Evolutionary conservation across 92 coral and sea anemone genomes (phyloP).

Genomic region (Anthopleura xanthogrammica): DNA sequence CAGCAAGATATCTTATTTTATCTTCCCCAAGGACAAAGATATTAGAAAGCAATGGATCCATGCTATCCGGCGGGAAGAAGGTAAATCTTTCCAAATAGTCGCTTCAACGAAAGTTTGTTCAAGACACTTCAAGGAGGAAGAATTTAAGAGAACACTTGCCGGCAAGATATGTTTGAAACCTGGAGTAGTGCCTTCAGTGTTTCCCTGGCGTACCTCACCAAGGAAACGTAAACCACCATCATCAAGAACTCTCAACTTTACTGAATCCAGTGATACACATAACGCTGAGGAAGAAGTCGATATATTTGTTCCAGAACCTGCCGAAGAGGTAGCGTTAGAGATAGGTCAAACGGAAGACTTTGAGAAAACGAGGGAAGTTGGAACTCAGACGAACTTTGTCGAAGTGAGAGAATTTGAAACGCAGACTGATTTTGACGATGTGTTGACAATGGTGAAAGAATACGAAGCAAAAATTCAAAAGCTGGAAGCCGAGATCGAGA

Average conservation of each 20-base stretch:
- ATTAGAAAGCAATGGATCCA: slow-evolving; percentile 37
- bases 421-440: too few relatives aligned
- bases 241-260: not conserved
- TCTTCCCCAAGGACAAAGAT: slow-evolving; percentile 37
- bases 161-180: slow-evolving; percentile 36
- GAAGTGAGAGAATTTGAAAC: too few relatives aligned
- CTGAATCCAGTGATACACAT: too few relatives aligned
- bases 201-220: slow-evolving; percentile 49
- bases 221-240: slow-evolving; percentile 46
- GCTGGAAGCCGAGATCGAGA: too few relatives aligned
- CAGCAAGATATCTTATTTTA: slow-evolving; percentile 30
- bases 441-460: too few relatives aligned
- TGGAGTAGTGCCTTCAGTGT: slow-evolving; percentile 48
- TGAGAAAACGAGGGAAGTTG: too few relatives aligned
- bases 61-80: slow-evolving; percentile 51
- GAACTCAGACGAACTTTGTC: too few relatives aligned
- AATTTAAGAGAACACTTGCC: slow-evolving; percentile 41
- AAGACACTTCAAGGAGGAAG: slow-evolving; percentile 47
- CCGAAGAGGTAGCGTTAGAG: too few relatives aligned
- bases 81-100: slow-evolving; percentile 27
- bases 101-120: slow-evolving; percentile 41
- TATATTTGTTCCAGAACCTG: too few relatives aligned
- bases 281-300: too few relatives aligned
- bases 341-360: too few relatives aligned
- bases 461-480: too few relatives aligned